Base-by-base conservation (phyloP, 2,888 invertebrate genomes). In the Scaeva pyrastri region DNA sequence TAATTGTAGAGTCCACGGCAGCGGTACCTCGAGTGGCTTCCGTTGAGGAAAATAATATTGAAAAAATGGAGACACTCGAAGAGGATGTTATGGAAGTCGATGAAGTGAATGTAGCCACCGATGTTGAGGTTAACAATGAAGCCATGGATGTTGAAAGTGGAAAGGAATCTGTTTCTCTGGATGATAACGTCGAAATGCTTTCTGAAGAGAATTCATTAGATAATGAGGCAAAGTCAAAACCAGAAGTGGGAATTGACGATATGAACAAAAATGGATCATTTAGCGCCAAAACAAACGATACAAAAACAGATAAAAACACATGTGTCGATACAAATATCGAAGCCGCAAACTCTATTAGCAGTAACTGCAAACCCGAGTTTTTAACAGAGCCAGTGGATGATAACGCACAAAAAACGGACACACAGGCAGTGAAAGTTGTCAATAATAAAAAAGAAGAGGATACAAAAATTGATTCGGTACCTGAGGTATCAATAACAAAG, bases 201-300 rank as follows among this genome's bases (percentile, higher is more conserved):
- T 26, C 68, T 14, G 68, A 52, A 19, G 64, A 66, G 8, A 66
- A 66, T 4, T 48, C 48, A 0, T 26, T 19, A 19, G 41, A 36
- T 19, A 77, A 77, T 39, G 72, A 77, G 60, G 62, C 62, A 0
- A 76, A 64, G n/a, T 19, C 56, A 0, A 81, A 82, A n/a, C 8
- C 8, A 8, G 43, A 56, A 10, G 11, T 8, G 6, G 71, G 41
- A 16, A 1, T 23, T 0, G 64, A 48, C 12, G 48, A 64, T 31
- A n/a, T 60, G 8, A 66, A 55, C 11, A 55, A 23, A 19, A 66
- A 55, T 12, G 71, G 71, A 21, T 14, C 21, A 21, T 39, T 60
- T 12, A 26, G 21, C 14, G 36, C 19, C 23, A n/a, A 58, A n/a
- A 43, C 36, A 5, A n/a, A 3, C 43, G 43, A 45, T 21, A 19